Evolutionary conservation across 2,888 invertebrate species (phyloP).

Genomic region (Xestobium rufovillosum): DNA sequence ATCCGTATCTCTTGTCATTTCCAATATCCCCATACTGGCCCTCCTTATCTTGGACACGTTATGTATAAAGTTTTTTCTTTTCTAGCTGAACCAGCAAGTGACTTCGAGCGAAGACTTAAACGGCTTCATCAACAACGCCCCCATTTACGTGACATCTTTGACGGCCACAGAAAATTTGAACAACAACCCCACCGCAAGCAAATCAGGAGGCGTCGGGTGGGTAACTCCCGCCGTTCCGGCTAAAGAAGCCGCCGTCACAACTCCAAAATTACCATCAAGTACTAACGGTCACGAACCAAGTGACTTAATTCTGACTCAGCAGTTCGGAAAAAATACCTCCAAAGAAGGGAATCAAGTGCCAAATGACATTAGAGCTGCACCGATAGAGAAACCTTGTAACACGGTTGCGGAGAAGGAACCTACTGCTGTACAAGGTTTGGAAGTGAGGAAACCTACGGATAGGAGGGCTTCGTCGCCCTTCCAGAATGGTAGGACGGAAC

Average conservation of each 20-base stretch:
- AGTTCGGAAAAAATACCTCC: conserved; percentile 30
- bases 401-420: conserved; percentile 13
- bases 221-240: conserved; percentile 32
- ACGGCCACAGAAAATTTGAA: conserved; percentile 48
- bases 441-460: conserved; percentile 44
- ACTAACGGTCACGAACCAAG: conserved; percentile 31
- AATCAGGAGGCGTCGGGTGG: conserved; percentile 29
- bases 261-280: conserved; percentile 31
- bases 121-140: conserved; percentile 74
- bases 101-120: conserved; percentile 59
- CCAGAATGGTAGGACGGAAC: conserved; percentile 67
- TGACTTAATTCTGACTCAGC: conserved; percentile 31
- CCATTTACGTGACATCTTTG: conserved; percentile 77
- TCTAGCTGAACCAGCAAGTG: conserved; percentile 57
- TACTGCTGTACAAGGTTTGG: conserved; percentile 41
- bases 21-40: no score
- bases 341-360: conserved; percentile 28
- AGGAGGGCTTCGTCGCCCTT: conserved; percentile 51
- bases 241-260: conserved; percentile 39
- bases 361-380: conserved; percentile 36
- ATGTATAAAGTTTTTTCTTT: conserved; percentile 26
- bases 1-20: no score
- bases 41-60: no score
- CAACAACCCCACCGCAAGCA: conserved; percentile 46
- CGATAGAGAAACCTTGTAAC: conserved; percentile 13